Base-by-base conservation (phyloP, 2,888 invertebrate species). In the Isotomurus palustris region DNA sequence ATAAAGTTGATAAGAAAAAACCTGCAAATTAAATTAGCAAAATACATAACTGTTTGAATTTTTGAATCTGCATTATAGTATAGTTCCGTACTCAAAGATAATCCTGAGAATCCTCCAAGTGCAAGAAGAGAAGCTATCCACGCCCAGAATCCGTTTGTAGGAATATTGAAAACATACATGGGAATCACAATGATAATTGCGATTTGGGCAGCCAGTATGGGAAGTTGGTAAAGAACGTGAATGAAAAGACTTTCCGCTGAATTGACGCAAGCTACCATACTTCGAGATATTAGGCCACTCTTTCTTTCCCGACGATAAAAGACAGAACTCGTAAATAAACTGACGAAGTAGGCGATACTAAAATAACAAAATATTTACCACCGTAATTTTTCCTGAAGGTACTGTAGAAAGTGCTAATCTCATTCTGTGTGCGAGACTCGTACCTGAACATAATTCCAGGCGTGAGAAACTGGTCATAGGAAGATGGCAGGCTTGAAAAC, bases 161-260 rank as follows among this genome's bases (percentile, higher is more conserved):
- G 44, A 28, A 53, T n/a, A 10, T 43, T 29, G 17, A 40, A 40
- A 22, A 56, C 24, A 19, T 57, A 61, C 2, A 54, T 45, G 24
- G 61, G 61, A 38, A 61, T 56, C n/a, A 54, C 45, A n/a, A 60
- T 29, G 2, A 57, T 40, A 6, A 60, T 36, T 17, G 60, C 60
- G 8, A 56, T 53, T 35, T 57, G 53, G 0, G 40, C 54, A 14
- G 38, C 2, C 41, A 61, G 36, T 3, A 53, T 3, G 25, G 57
- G 38, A 27, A 61, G 32, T 44, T 61, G 57, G 27, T 51, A 53
- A 17, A 61, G 17, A 24, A 53, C 36, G 27, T 61, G 61, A 17
- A 53, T 54, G 8, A 61, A 24, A 10, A 58, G 17, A 12, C 54
- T 49, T 43, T 61, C 61, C 12, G 47, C 19, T 4, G 56, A 52